Conservation (phyloP, 2,113 vertebrate species). For the Noturus placidus region DNA sequence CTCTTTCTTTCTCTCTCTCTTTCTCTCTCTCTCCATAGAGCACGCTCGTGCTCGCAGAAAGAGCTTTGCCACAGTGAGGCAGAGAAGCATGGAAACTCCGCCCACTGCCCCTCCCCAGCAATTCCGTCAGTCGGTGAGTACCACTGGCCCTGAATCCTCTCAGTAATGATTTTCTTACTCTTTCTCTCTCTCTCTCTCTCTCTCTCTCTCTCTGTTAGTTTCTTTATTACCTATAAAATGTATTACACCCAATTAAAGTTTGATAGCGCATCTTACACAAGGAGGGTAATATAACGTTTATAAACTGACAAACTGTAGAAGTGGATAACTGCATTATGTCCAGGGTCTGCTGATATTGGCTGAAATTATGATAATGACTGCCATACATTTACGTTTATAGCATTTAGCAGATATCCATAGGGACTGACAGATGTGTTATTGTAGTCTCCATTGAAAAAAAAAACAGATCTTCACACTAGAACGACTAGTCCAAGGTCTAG, state of each 20-base stretch:
- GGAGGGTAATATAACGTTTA: neutral
- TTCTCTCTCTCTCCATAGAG: constrained; percentile 63
- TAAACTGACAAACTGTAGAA: neutral
- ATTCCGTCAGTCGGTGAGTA: constrained; percentile 89
- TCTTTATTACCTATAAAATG: neutral
- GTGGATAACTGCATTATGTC: neutral
- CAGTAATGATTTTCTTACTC: neutral
- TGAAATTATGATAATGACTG: neutral
- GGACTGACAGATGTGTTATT: neutral
- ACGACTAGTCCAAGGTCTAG: too few species aligned
- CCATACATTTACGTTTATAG: neutral
- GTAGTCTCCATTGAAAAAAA: neutral
- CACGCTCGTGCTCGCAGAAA: constrained; percentile 85
- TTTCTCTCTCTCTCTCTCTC: neutral
- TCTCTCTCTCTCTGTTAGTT: neutral
- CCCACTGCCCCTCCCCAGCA: constrained; percentile 80
- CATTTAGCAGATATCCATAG: neutral
- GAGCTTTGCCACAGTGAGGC: constrained; percentile 88
- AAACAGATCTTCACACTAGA: neutral
- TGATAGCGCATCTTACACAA: neutral
- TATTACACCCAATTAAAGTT: neutral
- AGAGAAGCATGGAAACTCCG: constrained; percentile 91
- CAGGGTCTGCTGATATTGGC: neutral
- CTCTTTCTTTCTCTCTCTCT: constrained; percentile 29
- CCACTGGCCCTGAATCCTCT: constrained; percentile 38